Base-by-base conservation (phyloP, 2,113 vertebrate species). In the Dendropsophus ebraccatus region DNA sequence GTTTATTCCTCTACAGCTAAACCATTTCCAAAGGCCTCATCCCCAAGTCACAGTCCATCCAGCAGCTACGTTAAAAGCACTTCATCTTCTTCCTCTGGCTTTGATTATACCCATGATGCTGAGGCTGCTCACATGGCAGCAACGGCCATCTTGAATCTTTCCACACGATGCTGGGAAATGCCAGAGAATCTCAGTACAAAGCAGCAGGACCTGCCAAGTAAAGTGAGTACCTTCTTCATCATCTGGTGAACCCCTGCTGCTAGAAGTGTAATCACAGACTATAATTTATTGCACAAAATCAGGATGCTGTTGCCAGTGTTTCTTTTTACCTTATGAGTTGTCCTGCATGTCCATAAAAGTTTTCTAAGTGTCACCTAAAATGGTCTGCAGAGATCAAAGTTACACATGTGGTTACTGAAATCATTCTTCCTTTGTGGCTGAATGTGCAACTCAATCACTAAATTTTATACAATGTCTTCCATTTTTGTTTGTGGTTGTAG, bases 91-190 rank as follows among this genome's bases (percentile, higher is more conserved):
- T 94, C 96, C 35, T 94, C 95, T 92, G 96, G 96, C 90, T 99
- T 98, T 1, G 97, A 99, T 92, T 99, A 97, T 88, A 94, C 96
- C 60, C 98, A 99, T 0, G 98, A 99, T 0, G 98, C 97, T 0
- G 97, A 99, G 93, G 98, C 97, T 0, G 98, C 98, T 0, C 98
- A 99, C 94, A 99, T 99, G 97, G 98, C 97, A 0, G 98, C 98
- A 90, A 99, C 98, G 0, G 97, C 98, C 92, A 99, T 99, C 92
- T 93, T 99, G 88, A 99, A 99, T 92, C 96, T 99, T 89, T 99
- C 98, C 83, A 99, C 98, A 0, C 96, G 98, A 87, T 99, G 98
- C 92, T 99, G 98, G 98, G 98, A 99, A 88, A 97, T 95, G 92
- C 98, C 98, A 0, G 97, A 99, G 90, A 99, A 99, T 91, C 97